phyloP scores from a whole-genome alignment of 2,797 vertebrate species.

The Antrozous pallidus region DNA sequence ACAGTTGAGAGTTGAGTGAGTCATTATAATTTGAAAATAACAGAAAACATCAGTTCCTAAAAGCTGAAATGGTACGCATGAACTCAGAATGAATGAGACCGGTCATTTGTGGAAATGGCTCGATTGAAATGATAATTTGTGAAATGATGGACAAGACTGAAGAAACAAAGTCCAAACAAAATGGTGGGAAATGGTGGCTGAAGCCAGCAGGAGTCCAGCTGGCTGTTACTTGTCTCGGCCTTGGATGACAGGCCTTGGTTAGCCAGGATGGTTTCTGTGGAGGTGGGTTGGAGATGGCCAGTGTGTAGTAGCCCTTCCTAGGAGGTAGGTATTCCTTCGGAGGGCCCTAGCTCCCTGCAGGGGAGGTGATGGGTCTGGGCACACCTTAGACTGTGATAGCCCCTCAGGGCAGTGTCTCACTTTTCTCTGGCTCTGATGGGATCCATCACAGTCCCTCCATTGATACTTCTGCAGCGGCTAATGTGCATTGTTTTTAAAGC shows the following conservation, averaged over 20 bases:
- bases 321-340: not conserved
- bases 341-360: too few species aligned
- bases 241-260: not conserved
- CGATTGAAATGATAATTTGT: not conserved
- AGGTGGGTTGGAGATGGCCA: too few species aligned
- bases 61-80: not conserved
- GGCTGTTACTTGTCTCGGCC: not conserved
- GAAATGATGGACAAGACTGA: not conserved
- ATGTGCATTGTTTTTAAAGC: not conserved
- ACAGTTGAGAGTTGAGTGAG: not conserved
- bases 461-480: not conserved
- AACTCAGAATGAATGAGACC: not conserved
- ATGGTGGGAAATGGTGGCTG: not conserved
- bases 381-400: too few species aligned
- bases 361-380: not conserved
- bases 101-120: not conserved
- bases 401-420: not conserved
- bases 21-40: not conserved
- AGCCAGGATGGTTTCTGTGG: not conserved
- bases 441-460: accelerated
- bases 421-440: not conserved
- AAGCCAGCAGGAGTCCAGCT: not conserved
- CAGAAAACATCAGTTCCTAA: not conserved
- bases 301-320: not conserved
- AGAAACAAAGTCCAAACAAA: not conserved